Evolutionary conservation across 1,140 invertebrate species (phyloP).

Genomic region (Idris sp.): DNA sequence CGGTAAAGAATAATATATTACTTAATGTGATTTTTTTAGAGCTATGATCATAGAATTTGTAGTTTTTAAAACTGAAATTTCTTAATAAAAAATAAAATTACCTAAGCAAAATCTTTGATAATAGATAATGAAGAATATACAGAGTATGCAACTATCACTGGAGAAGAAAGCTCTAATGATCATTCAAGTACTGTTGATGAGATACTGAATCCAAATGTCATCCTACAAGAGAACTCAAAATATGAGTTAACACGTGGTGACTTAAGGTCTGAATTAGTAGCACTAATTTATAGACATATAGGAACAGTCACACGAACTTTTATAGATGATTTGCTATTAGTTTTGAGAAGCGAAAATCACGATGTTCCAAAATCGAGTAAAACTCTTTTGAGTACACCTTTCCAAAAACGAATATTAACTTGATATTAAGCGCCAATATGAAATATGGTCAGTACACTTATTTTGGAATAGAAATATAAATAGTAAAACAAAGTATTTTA

Average conservation of each 20-base stretch:
- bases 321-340: slow-evolving; percentile 9
- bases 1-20: too few species aligned
- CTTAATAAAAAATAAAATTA: too few species aligned
- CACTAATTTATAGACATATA: slow-evolving; percentile 1
- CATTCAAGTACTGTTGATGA: too few species aligned
- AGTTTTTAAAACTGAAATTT: too few species aligned
- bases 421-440: neutral
- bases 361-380: slow-evolving; percentile 3
- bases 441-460: slow-evolving; percentile 3
- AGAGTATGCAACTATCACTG: too few species aligned
- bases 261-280: neutral
- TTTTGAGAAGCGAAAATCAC: slow-evolving; percentile 7
- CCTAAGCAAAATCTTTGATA: too few species aligned
- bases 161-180: too few species aligned
- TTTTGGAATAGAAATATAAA: neutral
- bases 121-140: too few species aligned
- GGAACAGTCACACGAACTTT: neutral
- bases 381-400: neutral
- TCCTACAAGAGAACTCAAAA: neutral
- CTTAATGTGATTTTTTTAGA: too few species aligned
- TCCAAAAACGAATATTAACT: neutral
- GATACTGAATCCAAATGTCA: too few species aligned
- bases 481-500: too few species aligned
- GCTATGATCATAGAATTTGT: too few species aligned
- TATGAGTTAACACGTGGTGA: slow-evolving; percentile 1